Conservation (phyloP, 2,888 invertebrate genomes). For the Elmis aenea region DNA sequence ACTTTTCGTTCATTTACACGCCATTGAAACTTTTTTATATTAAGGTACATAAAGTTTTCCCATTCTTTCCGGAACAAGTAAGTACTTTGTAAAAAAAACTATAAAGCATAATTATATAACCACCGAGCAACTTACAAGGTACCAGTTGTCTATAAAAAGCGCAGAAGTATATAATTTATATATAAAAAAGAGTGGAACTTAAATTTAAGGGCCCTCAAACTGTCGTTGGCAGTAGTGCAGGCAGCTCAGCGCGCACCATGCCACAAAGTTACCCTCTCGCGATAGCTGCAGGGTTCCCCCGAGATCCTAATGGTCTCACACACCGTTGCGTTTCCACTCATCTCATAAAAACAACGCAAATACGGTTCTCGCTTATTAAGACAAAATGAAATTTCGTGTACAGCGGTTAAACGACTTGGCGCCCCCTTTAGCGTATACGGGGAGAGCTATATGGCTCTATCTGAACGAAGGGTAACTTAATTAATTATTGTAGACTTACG, state of each 20-base stretch:
- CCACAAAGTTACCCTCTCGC: conserved; percentile 13
- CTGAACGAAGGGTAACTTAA: no score
- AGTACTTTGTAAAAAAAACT: conserved; percentile 4
- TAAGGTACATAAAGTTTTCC: no score
- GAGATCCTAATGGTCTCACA: conserved; percentile 23
- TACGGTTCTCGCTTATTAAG: conserved; percentile 26
- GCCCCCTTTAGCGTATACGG: no score
- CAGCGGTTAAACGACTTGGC: conserved; percentile 15
- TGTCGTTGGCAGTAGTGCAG: conserved; percentile 10
- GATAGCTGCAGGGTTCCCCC: conserved; percentile 17
- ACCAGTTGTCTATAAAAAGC: background rate
- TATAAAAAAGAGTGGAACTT: conserved; percentile 8
- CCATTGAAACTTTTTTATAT: no score
- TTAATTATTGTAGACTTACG: no score
- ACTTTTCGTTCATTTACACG: no score
- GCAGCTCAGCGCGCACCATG: conserved; percentile 9
- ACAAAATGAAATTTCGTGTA: conserved; percentile 29
- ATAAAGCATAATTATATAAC: conserved; percentile 4
- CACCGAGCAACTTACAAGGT: background rate
- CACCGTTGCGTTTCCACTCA: conserved; percentile 18
- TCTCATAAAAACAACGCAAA: conserved; percentile 26
- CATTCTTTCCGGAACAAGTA: no score
- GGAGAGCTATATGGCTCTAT: no score
- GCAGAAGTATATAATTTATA: conserved; percentile 1
- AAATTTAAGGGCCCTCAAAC: conserved; percentile 11